Base-by-base conservation (phyloP, 2,888 invertebrate genomes). In the Sceliomorpha sp. region DNA sequence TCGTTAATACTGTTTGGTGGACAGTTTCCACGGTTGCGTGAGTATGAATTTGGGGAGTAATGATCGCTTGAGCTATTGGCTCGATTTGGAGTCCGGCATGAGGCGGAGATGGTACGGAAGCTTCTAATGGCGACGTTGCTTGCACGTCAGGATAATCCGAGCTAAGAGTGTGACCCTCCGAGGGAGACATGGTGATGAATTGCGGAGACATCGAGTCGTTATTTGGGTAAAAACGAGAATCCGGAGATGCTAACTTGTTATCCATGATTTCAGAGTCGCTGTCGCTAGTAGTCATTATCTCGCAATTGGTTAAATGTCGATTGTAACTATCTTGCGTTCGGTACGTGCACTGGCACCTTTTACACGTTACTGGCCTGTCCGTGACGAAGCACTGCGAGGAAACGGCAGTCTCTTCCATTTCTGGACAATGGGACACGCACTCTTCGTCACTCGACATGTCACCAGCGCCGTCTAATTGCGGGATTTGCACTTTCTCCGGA, bases 261-360 rank as follows among this genome's bases (percentile, higher is more conserved):
- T 86, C 86, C 79, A 84, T 84, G 1, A 91, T 91, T 77, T 95
- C 95, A 15, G 94, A 94, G 80, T 95, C 95, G 81, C 95, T 95
- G 86, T 96, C 95, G 82, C 94, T 95, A 0, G 94, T 94, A 14
- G 93, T 92, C 88, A 95, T 92, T 83, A 93, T 92, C 77, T 95
- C 95, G 82, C 96, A 96, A 14, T 91, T 92, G 5, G 92, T 90
- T 64, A 96, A 89, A 83, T 96, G 96, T 36, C 95, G 90, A 78
- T 95, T 93, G 80, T 94, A 96, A 50, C 95, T 95, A 63, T 94
- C 93, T 70, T 93, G 93, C 42, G 95, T 95, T 78, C 96, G 90
- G 81, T 96, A 96, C 1, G 95, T 95, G 81, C 96, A 94, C 78
- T 95, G 95, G 83, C 97, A 98, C 70, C 95, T 92, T 75, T 94